phyloP scores from a whole-genome alignment of 2,797 vertebrate genomes.

The Sebastes hopkinsi region DNA sequence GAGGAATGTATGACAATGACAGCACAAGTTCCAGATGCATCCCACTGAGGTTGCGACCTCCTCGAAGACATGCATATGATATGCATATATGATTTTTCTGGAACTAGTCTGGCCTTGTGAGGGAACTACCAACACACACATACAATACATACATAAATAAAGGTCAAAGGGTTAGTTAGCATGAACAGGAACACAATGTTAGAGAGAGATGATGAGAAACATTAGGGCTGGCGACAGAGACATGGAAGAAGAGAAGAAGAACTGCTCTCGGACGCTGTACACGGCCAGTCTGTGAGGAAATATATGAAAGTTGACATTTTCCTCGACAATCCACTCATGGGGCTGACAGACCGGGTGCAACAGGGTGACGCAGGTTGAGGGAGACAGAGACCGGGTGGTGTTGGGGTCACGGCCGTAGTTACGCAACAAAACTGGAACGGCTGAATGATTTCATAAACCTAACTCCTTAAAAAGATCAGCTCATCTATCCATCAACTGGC shows the following conservation, averaged over 20 bases:
- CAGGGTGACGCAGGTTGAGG: slow-evolving; percentile 11
- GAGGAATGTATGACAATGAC: neutral
- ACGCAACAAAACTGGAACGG: slow-evolving; percentile 1
- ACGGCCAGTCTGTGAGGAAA: neutral
- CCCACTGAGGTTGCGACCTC: neutral
- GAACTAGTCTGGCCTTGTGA: neutral
- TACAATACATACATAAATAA: neutral
- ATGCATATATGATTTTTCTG: neutral
- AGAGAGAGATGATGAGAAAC: neutral
- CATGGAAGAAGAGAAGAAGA: neutral
- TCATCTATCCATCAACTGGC: slow-evolving; percentile 1
- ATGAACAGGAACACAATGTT: neutral
- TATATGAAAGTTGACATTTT: slow-evolving; percentile 25
- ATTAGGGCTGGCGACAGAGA: neutral
- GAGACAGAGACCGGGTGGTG: neutral
- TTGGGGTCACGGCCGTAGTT: slow-evolving; percentile 7
- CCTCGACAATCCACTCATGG: slow-evolving; percentile 1
- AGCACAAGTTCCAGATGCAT: neutral
- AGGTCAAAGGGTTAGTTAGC: neutral
- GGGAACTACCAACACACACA: neutral
- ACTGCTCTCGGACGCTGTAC: neutral
- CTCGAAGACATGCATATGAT: neutral
- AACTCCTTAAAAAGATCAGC: slow-evolving; percentile 7
- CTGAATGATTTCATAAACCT: slow-evolving; percentile 20
- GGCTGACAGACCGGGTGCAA: neutral